Conservation (phyloP, 2,797 vertebrate genomes). For the Passerculus sandwichensis region DNA sequence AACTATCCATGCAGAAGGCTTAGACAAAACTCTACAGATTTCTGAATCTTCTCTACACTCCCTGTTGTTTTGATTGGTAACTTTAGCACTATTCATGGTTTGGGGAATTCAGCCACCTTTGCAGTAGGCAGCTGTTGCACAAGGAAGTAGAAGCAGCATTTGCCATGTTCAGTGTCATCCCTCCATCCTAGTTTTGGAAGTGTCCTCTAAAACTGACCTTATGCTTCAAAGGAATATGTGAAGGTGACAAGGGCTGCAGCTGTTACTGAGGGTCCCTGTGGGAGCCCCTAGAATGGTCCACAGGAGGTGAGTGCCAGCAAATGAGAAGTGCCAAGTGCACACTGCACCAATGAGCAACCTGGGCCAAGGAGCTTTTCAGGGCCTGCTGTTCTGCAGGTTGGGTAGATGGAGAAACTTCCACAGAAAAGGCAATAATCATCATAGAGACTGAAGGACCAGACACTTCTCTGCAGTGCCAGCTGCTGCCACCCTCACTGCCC, state of each 20-base stretch:
- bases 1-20: background rate
- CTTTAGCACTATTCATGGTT: background rate
- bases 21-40: background rate
- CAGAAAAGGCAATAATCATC: background rate
- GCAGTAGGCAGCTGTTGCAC: background rate
- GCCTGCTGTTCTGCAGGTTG: background rate
- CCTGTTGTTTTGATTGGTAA: background rate
- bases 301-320: background rate
- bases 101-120: background rate
- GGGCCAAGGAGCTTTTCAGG: background rate
- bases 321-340: background rate
- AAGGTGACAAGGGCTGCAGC: background rate
- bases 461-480: background rate
- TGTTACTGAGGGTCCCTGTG: background rate
- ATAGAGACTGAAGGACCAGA: background rate
- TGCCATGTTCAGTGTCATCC: background rate
- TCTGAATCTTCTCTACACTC: background rate
- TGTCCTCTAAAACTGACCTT: background rate
- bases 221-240: background rate
- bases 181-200: background rate
- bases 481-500: background rate
- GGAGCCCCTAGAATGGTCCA: background rate
- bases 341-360: background rate
- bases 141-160: background rate
- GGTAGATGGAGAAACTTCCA: background rate